Conservation (phyloP, 2,888 invertebrate species). For the Campoplex capitator region DNA sequence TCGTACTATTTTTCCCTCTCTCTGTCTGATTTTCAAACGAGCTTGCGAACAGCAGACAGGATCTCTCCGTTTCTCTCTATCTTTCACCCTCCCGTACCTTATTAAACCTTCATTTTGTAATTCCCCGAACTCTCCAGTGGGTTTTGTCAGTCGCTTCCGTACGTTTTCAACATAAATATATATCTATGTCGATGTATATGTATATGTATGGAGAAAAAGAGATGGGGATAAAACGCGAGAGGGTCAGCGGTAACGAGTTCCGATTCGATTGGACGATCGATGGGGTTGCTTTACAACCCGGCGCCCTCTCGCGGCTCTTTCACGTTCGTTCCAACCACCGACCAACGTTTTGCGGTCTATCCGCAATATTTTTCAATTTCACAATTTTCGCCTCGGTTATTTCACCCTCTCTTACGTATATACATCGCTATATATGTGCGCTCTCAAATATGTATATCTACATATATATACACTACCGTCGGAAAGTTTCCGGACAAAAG, state of each 20-base stretch:
- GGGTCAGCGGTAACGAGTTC: slow-evolving; percentile 54
- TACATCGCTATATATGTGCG: neutral
- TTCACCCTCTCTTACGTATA: slow-evolving; percentile 19
- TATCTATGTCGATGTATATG: neutral
- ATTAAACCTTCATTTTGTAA: slow-evolving; percentile 82
- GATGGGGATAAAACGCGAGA: slow-evolving; percentile 21
- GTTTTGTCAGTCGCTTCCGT: slow-evolving; percentile 61
- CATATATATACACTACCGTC: too few species aligned
- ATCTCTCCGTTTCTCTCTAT: slow-evolving; percentile 57
- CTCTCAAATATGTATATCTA: neutral
- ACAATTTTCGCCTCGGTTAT: slow-evolving; percentile 61
- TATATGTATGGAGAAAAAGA: slow-evolving; percentile 26
- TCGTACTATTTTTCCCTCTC: neutral
- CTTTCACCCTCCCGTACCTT: slow-evolving; percentile 75
- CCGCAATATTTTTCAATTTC: slow-evolving; percentile 65
- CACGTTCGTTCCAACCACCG: slow-evolving; percentile 38
- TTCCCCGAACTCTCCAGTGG: slow-evolving; percentile 71
- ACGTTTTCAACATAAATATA: slow-evolving; percentile 27
- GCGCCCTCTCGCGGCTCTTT: slow-evolving; percentile 24
- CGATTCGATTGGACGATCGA: slow-evolving; percentile 67
- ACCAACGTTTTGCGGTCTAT: slow-evolving; percentile 54
- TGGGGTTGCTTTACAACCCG: slow-evolving; percentile 47
- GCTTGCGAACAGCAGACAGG: slow-evolving; percentile 19
- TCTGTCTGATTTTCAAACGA: slow-evolving; percentile 26
- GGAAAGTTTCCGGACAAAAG: too few species aligned